Conservation (phyloP, 2,113 vertebrate genomes). For the Zootoca vivipara region DNA sequence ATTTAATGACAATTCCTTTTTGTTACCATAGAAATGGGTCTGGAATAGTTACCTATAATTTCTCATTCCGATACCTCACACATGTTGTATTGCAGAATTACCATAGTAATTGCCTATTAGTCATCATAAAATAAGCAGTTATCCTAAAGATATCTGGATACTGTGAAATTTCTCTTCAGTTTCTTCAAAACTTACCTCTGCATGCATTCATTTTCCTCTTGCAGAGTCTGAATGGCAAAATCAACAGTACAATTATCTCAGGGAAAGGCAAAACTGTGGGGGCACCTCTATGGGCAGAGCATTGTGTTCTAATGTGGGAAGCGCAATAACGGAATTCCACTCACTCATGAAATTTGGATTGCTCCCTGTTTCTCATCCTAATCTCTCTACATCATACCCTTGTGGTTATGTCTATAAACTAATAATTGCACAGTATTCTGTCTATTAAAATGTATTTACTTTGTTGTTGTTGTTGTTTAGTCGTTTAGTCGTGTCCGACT, state of each 20-base stretch:
- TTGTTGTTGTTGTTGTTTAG: too few species aligned
- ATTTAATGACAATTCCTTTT: slow-evolving; percentile 87
- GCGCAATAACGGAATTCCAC: background rate
- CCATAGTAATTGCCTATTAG: slow-evolving; percentile 87
- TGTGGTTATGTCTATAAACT: background rate
- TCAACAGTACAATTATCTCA: background rate
- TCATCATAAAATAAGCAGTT: slow-evolving; percentile 84
- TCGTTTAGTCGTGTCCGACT: too few species aligned
- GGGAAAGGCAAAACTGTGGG: background rate
- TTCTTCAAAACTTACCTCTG: slow-evolving; percentile 50
- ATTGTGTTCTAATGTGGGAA: background rate
- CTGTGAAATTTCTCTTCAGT: slow-evolving; percentile 77
- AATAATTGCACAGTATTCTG: background rate
- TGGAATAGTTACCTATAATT: slow-evolving; percentile 83
- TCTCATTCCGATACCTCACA: slow-evolving; percentile 80
- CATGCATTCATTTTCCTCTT: background rate
- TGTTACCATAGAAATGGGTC: slow-evolving; percentile 87
- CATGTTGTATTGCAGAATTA: slow-evolving; percentile 81
- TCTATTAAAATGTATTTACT: background rate
- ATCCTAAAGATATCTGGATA: slow-evolving; percentile 80
- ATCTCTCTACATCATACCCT: background rate
- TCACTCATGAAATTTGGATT: background rate
- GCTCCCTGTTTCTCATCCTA: background rate
- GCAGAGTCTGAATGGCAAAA: slow-evolving; percentile 1
- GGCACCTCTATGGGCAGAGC: background rate